Percentiles rank a stretch among this genome's conserved stretches.
phyloP scores from a whole-genome alignment of 30 jellyfish, hydroid and myxozoan species.

The Nemopilema nomurai region DNA sequence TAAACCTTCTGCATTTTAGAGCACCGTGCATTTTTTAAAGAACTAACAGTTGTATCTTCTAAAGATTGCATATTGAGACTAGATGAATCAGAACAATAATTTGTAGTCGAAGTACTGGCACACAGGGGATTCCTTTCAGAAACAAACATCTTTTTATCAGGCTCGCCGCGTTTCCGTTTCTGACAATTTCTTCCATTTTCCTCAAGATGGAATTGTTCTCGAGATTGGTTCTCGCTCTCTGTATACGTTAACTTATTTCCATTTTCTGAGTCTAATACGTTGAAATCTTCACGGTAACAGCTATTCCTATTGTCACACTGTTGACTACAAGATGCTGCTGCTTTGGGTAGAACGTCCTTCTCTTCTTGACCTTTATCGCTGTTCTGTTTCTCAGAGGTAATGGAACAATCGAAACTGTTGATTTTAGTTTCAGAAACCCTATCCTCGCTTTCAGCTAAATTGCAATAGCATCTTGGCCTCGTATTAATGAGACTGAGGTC shows the following conservation, averaged over 20 bases:
- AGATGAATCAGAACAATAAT: too few species aligned
- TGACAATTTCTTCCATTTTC: background rate
- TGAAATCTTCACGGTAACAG: too few species aligned
- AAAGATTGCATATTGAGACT: background rate
- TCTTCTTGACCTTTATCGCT: background rate
- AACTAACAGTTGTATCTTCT: background rate
- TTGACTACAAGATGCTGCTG: background rate
- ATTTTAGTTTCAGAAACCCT: background rate
- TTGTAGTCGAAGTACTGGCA: background rate
- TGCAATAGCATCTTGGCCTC: background rate
- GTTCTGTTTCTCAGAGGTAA: background rate
- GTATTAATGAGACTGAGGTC: slow-evolving; percentile 26
- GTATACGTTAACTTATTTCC: too few species aligned
- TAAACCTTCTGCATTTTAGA: background rate
- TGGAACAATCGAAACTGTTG: background rate
- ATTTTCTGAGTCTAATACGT: too few species aligned
- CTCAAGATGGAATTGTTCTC: too few species aligned
- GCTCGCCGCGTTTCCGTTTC: background rate
- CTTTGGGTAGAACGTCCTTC: background rate
- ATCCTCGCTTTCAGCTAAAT: background rate
- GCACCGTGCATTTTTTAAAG: background rate
- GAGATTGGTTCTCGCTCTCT: too few species aligned
- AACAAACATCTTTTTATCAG: background rate
- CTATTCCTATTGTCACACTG: too few species aligned
- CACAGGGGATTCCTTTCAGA: background rate